phyloP scores from a whole-genome alignment of 2,113 vertebrate species.

The Rhodinocichla rosea region DNA sequence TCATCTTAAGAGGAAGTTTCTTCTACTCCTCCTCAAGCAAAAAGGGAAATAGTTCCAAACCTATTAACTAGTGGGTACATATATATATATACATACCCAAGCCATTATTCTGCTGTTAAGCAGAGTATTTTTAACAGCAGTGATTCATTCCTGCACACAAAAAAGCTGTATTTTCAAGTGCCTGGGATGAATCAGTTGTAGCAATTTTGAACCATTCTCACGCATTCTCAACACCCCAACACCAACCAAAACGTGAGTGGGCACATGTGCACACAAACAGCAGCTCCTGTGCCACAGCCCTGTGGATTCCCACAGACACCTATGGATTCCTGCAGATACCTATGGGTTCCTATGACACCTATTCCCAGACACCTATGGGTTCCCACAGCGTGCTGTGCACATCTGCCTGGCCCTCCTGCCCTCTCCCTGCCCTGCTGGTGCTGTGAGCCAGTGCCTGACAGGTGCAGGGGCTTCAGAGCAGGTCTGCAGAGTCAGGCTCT shows the following conservation, averaged over 20 bases:
- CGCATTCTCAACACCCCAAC: not conserved
- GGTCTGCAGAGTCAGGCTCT: not conserved
- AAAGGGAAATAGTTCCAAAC: not conserved
- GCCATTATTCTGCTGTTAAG: not conserved
- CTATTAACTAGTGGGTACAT: not conserved
- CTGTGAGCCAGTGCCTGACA: not conserved
- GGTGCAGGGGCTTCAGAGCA: not conserved
- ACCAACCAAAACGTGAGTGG: not conserved
- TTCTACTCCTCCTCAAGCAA: not conserved
- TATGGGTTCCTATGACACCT: rapidly evolving
- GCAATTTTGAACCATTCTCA: not conserved
- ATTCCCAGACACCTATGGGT: too few relatives aligned
- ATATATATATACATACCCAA: not conserved
- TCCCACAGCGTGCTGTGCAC: not conserved
- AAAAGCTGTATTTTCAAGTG: not conserved
- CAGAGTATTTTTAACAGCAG: not conserved
- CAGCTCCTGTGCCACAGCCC: not conserved
- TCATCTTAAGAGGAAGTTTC: not conserved
- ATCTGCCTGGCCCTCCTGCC: not conserved
- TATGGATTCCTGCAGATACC: not conserved
- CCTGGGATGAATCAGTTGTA: not conserved
- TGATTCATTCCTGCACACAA: not conserved
- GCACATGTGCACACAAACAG: not conserved
- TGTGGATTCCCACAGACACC: not conserved
- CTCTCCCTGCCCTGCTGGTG: not conserved